Evolutionary conservation across 2,888 invertebrate genomes (phyloP), one percentile per base, ranked within the genome.

Genomic region (Serrognathus titanus): DNA sequence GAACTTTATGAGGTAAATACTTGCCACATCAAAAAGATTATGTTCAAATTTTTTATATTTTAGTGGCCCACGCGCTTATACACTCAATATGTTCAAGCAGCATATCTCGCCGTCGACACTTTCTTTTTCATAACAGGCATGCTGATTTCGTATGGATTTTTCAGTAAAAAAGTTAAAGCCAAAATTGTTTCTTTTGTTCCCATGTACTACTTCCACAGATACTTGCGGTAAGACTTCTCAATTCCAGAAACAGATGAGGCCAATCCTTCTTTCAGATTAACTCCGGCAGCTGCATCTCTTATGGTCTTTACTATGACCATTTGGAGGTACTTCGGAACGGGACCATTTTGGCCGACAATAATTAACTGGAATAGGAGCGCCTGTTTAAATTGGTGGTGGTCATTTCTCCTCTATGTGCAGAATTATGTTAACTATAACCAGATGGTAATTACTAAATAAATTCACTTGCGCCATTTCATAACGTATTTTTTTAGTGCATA

Each of bases 361-460:
- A 9, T 47, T n/a, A 16, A 35, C 3, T 39, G 7, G 11, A 12
- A 11, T 5, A 16, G 40, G 39, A 40, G 50, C 0, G 49, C 46
- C 9, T 59, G 59, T 50, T 10, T 35, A 5, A 57, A 59, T 16
- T 53, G 48, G 24, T 59, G 59, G 59, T 59, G 59, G 59, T 20
- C 48, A 1, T 59, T 45, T 20, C 56, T 52, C 20, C 45, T 57
- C 1, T 59, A 50, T 36, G 40, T 59, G 10, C 59, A 59, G 41
- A 59, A 59, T 49, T 59, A 59, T 37, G 46, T 46, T 11, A 59
- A 59, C 41, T 39, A 37, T 16, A 12, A 52, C 5, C 52, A 55
- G 7, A 51, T 58, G 51, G 58, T 58, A 50, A 47, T 41, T 46
- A 12, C 8, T n/a, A 46, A 12, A 12, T 6, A 24, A 46, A 20